Conservation (phyloP, 2,888 invertebrate species). For the Clepsis dumicolana region DNA sequence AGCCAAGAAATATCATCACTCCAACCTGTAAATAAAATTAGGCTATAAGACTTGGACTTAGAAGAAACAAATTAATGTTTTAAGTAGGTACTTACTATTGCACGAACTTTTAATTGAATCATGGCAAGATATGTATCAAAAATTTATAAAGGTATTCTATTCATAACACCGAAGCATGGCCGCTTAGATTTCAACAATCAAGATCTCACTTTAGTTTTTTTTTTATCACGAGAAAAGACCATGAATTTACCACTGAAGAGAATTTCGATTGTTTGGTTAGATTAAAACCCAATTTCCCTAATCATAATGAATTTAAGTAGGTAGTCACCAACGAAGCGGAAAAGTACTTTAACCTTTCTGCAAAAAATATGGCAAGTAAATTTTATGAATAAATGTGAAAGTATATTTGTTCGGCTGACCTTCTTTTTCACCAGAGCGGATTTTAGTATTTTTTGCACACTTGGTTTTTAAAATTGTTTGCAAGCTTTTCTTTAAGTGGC, state of each 20-base stretch:
- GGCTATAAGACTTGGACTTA: not conserved
- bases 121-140: slow-evolving; percentile 55
- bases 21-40: slow-evolving; percentile 65
- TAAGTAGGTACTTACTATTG: slow-evolving; percentile 62
- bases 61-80: not conserved
- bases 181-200: slow-evolving; percentile 8
- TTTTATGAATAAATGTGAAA: not conserved
- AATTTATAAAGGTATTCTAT: slow-evolving; percentile 35
- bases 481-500: not conserved
- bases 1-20: slow-evolving; percentile 86
- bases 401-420: not conserved
- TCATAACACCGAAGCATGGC: slow-evolving; percentile 9
- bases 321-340: not conserved
- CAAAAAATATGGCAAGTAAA: not conserved
- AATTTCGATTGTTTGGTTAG: not conserved
- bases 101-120: slow-evolving; percentile 73
- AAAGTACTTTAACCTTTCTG: not conserved
- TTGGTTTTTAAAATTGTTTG: not conserved
- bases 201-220: not conserved
- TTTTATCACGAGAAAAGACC: not conserved
- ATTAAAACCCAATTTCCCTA: not conserved
- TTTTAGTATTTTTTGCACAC: not conserved
- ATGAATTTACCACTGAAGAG: not conserved
- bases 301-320: not conserved
- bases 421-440: not conserved